Percentiles rank a stretch among this genome's conserved stretches.
These are phyloP conservation scores for Papilio polyxenes DNA, from an alignment of 1,140 invertebrate species.

Conservation along the genomic window DNA sequence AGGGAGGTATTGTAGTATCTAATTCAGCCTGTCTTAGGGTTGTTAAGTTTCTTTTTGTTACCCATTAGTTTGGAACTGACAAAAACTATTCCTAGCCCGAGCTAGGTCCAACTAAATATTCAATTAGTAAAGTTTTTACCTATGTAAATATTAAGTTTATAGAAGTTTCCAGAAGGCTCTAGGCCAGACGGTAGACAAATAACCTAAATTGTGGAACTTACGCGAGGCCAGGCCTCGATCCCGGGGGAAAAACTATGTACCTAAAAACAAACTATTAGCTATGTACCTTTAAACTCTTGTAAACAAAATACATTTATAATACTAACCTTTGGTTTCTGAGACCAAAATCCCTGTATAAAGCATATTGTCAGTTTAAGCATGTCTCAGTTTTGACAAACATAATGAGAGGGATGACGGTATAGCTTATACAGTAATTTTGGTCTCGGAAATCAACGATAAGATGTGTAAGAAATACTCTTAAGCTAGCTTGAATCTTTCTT, in stretches of 20 bases:
- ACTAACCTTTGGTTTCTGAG: no score
- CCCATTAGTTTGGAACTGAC: background rate
- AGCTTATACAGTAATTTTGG: no score
- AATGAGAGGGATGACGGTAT: no score
- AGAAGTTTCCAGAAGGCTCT: conserved; percentile 34
- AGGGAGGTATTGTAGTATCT: background rate
- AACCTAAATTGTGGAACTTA: conserved; percentile 42
- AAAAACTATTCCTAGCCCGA: background rate
- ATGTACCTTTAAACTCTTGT: background rate
- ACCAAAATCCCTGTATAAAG: no score
- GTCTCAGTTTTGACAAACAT: no score
- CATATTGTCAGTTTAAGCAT: no score
- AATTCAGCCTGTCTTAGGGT: background rate
- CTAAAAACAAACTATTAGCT: conserved; percentile 6
- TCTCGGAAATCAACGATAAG: no score
- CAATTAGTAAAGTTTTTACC: conserved; percentile 28
- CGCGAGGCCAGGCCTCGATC: conserved; percentile 1
- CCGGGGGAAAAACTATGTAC: conserved; percentile 32
- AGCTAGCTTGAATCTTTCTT: no score
- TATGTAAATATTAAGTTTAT: conserved; percentile 28
- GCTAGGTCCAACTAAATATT: conserved; percentile 37
- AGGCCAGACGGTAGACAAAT: conserved; percentile 44
- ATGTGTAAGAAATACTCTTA: no score
- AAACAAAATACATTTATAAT: background rate
- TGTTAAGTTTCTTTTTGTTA: background rate